Base-by-base conservation (phyloP, 2,113 vertebrate species). In the Elephas maximus region DNA sequence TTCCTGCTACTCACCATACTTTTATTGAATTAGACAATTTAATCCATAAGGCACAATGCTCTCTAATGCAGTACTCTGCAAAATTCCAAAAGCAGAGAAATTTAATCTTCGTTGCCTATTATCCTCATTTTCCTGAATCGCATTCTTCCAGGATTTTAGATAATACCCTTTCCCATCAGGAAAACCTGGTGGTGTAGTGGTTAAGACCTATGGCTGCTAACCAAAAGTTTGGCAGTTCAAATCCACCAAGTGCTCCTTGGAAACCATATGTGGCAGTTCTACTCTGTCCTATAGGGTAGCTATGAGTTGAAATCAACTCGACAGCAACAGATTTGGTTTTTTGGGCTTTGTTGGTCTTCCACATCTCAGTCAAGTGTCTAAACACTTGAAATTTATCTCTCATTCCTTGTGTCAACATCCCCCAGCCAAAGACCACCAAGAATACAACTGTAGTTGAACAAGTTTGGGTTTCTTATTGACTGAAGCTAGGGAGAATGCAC, bases 11-110 rank as follows among this genome's bases (percentile, higher is more conserved):
- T 67, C 90, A 81, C 80, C 65, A 90, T 65, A 82, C 44, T 97
- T 97, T 87, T 93, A 97, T 96, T 74, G 86, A 98, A 97, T 37
- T 48, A 15, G 90, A 93, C 98, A 98, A 98, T 97, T 95, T 80
- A 98, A 97, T 95, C 44, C 96, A 93, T 97, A 97, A 96, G 87
- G 81, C n/a, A 74, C 53, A 97, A 92, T 48, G n/a, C 24, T 67
- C 63, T 89, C 30, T 73, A 85, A 48, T 88, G 91, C 89, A 83
- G 76, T 76, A 45, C 24, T 87, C 12, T 67, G 6, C n/a, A 90
- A 94, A 88, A 88, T 80, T 76, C 48, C 85, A 85, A 53, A 4
- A 67, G 24, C 26, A 67, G 51, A 96, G 74, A 83, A 69, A 79
- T 79, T 48, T 82, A 24, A 57, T 83, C 74, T 82, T 62, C 93